Conservation (phyloP, 2,888 invertebrate species). For the Zhuqinia jingwanae region DNA sequence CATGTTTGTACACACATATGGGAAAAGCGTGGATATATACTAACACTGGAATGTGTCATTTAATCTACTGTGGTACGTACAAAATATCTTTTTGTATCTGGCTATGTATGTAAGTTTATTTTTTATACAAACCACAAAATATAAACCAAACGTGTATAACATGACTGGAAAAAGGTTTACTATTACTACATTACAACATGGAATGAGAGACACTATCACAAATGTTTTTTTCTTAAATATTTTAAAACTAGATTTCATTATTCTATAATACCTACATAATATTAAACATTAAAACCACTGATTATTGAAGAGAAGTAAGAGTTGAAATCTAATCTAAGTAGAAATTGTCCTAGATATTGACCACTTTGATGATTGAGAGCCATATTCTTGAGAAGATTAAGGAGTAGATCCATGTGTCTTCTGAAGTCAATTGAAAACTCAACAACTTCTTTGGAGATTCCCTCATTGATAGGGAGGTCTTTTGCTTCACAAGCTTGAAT, state of each 20-base stretch:
- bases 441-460: constrained; percentile 74
- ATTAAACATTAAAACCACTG: constrained; percentile 58
- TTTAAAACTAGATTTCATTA: too few species aligned
- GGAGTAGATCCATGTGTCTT: constrained; percentile 76
- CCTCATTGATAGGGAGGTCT: constrained; percentile 76
- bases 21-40: neutral
- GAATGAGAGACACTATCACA: too few species aligned
- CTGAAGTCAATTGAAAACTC: constrained; percentile 75
- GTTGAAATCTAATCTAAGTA: constrained; percentile 78
- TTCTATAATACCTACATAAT: too few species aligned
- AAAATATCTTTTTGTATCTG: too few species aligned
- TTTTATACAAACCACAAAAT: too few species aligned
- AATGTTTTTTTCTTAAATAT: too few species aligned
- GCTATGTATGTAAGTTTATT: too few species aligned
- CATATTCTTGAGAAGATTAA: constrained; percentile 75
- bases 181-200: neutral
- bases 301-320: constrained; percentile 77
- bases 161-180: neutral
- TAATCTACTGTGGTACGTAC: too few species aligned
- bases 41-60: constrained; percentile 26
- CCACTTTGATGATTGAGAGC: constrained; percentile 76
- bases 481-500: constrained; percentile 73
- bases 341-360: constrained; percentile 77
- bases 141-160: too few species aligned
- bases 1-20: constrained; percentile 17